Evolutionary conservation across 2,113 vertebrate genomes (phyloP).

Genomic region (Notarius lentiginosus): DNA sequence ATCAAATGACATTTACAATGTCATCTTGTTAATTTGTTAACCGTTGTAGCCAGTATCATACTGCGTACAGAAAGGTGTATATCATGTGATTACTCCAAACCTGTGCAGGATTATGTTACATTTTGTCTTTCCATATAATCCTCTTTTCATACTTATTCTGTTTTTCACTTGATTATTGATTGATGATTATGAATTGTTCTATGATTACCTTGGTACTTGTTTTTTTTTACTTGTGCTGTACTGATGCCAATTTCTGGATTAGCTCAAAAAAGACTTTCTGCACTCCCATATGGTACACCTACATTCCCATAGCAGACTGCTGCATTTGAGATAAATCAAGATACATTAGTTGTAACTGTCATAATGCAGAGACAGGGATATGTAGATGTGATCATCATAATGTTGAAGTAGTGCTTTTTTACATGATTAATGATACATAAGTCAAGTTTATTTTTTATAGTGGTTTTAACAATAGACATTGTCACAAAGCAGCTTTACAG

Average conservation of each 20-base stretch:
- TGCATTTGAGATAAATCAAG: neutral
- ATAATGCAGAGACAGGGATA: neutral
- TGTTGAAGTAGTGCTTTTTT: neutral
- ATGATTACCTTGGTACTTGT: neutral
- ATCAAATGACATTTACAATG: neutral
- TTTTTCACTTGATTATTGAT: neutral
- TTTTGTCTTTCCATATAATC: neutral
- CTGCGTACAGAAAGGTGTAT: neutral
- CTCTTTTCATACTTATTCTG: neutral
- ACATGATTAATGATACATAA: neutral
- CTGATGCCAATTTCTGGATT: neutral
- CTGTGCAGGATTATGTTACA: neutral
- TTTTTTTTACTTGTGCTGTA: neutral
- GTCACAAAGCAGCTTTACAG: no score
- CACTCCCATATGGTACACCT: neutral
- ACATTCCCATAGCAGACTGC: neutral
- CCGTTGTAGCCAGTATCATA: neutral
- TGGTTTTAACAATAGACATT: no score
- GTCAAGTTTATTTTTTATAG: no score
- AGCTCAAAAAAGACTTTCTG: neutral
- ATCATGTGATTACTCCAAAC: neutral
- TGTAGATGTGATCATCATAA: conserved; percentile 13
- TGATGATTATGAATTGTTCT: neutral
- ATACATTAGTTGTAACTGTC: conserved; percentile 2
- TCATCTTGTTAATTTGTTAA: neutral